These are phyloP conservation scores for Eulemur albifrons DNA, from an alignment of 2,797 vertebrate species.

Conservation along the genomic window DNA sequence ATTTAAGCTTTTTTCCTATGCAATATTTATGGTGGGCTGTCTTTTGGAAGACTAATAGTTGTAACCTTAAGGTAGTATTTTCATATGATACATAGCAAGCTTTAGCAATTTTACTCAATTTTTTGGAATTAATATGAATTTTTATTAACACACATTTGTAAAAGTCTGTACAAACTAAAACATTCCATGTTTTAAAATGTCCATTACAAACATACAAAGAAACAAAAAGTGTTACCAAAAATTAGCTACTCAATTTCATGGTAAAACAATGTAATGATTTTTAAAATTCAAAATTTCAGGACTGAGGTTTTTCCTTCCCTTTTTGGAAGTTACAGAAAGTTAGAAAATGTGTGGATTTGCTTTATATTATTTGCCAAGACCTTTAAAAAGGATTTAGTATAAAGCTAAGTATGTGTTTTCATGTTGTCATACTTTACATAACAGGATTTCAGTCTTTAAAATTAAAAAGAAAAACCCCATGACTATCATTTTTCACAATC, in stretches of 20 bases:
- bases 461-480: constrained; percentile 42
- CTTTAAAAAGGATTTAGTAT: constrained; percentile 83
- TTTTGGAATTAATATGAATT: constrained; percentile 67
- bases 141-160: constrained; percentile 82
- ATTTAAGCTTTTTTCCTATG: neutral
- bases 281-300: constrained; percentile 69
- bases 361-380: constrained; percentile 76
- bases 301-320: constrained; percentile 76
- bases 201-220: constrained; percentile 87
- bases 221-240: constrained; percentile 83
- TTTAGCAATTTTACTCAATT: neutral
- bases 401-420: constrained; percentile 81
- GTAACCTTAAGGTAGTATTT: neutral
- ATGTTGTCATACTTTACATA: constrained; percentile 68
- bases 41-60: neutral
- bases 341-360: constrained; percentile 72
- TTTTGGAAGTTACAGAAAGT: constrained; percentile 70
- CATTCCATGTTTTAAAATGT: constrained; percentile 81
- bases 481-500: constrained; percentile 59
- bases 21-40: neutral
- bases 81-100: neutral
- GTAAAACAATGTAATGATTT: constrained; percentile 80
- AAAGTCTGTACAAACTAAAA: constrained; percentile 86
- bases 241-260: constrained; percentile 80
- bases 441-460: constrained; percentile 69